These are phyloP conservation scores for Drosophila atripex DNA, from an alignment of 2,888 invertebrate genomes.

Conservation along the genomic window DNA sequence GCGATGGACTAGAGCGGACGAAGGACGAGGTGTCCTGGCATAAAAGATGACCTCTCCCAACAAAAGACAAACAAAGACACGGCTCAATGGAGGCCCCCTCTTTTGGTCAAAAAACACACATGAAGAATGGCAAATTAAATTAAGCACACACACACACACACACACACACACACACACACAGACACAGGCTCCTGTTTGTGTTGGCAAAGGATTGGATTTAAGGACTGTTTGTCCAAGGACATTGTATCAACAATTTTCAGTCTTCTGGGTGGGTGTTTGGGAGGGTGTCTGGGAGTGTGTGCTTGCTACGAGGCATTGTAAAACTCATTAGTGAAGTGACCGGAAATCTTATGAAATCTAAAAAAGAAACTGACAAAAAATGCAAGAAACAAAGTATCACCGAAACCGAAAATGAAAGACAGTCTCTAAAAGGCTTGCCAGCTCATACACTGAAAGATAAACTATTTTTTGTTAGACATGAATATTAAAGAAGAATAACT, in stretches of 20 bases:
- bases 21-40: conserved; percentile 11
- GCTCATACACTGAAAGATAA: conserved; percentile 4
- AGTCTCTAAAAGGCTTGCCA: conserved; percentile 56
- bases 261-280: conserved; percentile 10
- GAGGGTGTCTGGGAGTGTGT: conserved; percentile 41
- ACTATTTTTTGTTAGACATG: neutral
- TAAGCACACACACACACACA: conserved; percentile 53
- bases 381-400: conserved; percentile 12
- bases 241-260: conserved; percentile 59
- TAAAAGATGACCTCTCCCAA: conserved; percentile 42
- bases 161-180: too few relatives aligned
- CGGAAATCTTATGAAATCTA: conserved; percentile 77
- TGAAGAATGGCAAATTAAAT: conserved; percentile 67
- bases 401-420: conserved; percentile 13
- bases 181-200: conserved; percentile 17
- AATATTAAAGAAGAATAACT: neutral
- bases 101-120: conserved; percentile 28
- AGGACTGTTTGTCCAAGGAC: conserved; percentile 48
- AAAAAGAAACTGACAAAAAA: conserved; percentile 6
- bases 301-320: conserved; percentile 63
- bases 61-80: conserved; percentile 56
- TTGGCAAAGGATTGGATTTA: conserved; percentile 43
- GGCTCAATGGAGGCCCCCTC: conserved; percentile 58
- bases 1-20: neutral
- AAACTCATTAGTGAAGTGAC: conserved; percentile 79